Conservation (phyloP, 2,797 vertebrate genomes). For the Benthosema pterotum region DNA sequence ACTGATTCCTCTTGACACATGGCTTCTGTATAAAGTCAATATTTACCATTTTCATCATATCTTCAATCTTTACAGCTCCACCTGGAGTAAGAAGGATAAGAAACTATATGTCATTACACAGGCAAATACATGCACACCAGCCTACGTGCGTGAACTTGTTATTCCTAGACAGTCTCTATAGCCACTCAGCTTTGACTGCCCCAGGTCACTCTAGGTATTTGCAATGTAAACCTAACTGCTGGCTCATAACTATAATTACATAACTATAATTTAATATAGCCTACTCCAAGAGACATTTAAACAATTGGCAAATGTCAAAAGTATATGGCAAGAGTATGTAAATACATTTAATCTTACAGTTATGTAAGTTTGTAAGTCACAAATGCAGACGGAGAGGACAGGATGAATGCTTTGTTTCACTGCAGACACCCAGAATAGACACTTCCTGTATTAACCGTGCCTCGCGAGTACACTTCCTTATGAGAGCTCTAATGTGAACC, state of each 20-base stretch:
- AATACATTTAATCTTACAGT: constrained; percentile 23
- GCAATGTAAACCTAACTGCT: too few species aligned
- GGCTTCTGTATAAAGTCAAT: not conserved
- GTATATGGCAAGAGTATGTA: not conserved
- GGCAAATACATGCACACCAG: not conserved
- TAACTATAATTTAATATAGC: too few species aligned
- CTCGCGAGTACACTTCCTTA: constrained; percentile 61
- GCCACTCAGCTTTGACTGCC: too few species aligned
- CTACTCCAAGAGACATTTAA: too few species aligned
- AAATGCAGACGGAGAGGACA: constrained; percentile 26
- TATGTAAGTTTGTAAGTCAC: constrained; percentile 31
- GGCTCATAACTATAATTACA: too few species aligned
- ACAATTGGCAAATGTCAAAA: not conserved
- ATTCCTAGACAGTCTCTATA: too few species aligned
- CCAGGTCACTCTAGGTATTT: too few species aligned
- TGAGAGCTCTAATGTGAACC: constrained; percentile 20
- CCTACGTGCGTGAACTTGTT: too few species aligned
- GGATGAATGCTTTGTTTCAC: constrained; percentile 53
- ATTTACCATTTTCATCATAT: constrained; percentile 2
- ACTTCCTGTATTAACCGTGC: constrained; percentile 62
- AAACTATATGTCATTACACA: not conserved
- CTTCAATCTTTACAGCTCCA: not conserved
- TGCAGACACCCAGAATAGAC: constrained; percentile 37
- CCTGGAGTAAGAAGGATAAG: not conserved
- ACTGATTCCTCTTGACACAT: not conserved